A percentile compares a stretch with the other conserved stretches of the same genome.
Conservation (phyloP, 2,888 invertebrate genomes). For the Papilio demoleus region DNA sequence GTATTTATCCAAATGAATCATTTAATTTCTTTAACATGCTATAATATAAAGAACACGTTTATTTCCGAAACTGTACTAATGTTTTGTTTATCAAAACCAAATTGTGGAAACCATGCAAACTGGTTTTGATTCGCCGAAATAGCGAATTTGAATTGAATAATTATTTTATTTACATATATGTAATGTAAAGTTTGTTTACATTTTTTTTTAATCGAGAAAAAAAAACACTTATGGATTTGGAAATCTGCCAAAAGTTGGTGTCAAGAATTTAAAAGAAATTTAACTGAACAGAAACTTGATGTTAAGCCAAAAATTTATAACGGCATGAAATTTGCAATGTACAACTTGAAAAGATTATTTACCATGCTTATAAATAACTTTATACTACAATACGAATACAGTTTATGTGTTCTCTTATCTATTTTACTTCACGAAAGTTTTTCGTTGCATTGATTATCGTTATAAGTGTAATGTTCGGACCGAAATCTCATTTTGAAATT, state of each 20-base stretch:
- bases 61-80: too few species aligned
- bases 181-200: background rate
- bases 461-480: too few species aligned
- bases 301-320: constrained; percentile 15
- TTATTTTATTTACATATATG: background rate
- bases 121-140: too few species aligned
- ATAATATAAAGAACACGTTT: too few species aligned
- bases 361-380: background rate
- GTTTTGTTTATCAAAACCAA: too few species aligned
- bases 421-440: background rate
- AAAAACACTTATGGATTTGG: constrained; percentile 11
- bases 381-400: background rate
- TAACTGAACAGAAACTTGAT: constrained; percentile 8
- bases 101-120: too few species aligned
- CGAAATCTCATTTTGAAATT: too few species aligned
- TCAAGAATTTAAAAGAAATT: constrained; percentile 14
- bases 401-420: background rate
- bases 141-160: background rate
- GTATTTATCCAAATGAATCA: background rate
- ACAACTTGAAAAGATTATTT: background rate
- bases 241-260: constrained; percentile 10
- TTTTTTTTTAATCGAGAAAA: background rate
- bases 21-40: background rate
- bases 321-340: background rate
- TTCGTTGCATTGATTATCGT: background rate